Evolutionary conservation across 2,888 invertebrate genomes (phyloP), one percentile per base, ranked within the genome.

Genomic region (Meteorus cinctellus): DNA sequence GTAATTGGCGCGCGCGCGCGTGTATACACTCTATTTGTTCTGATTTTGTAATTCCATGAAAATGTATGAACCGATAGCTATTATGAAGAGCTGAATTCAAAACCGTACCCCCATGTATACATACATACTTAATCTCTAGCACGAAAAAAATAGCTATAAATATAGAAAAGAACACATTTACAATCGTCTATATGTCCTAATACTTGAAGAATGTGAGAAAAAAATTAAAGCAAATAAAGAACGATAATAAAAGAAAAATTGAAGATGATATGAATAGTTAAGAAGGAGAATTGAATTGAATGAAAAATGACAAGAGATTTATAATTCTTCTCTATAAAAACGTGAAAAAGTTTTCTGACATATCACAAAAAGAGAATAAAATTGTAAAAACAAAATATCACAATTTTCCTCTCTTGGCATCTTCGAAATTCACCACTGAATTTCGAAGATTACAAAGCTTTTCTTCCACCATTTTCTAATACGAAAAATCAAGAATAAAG

Each of bases 11-110:
- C 34, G 34, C 34, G 34, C 86, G 86, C 87, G 86, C 87, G 85
- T 86, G 85, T 87, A 86, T 87, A 87, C 87, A 87, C 87, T 88
- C 87, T 88, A 89, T 89, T 89, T 89, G 88, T 88, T 88, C 86
- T 86, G 87, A 88, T 89, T 88, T 86, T 88, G 88, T 88, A 87
- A 88, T 86, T 84, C 84, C 88, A 89, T 89, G 88, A 89, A 89
- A 89, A 89, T 89, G 87, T 89, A 89, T 88, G 88, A 89, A 87
- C 86, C 85, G 81, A 84, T 85, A 81, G 85, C 86, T 89, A 88
- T 89, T 89, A 88, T 89, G 88, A 86, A 85, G 85, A 88, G 84
- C 82, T 85, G 82, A 84, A 87, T 86, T 86, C 85, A 86, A 87
- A 87, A 87, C 41, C 36, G 19, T 36, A 63, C 31, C 10, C 19